Evolutionary conservation across 1,140 invertebrate species (phyloP).

Genomic region (Babylonia areolata): DNA sequence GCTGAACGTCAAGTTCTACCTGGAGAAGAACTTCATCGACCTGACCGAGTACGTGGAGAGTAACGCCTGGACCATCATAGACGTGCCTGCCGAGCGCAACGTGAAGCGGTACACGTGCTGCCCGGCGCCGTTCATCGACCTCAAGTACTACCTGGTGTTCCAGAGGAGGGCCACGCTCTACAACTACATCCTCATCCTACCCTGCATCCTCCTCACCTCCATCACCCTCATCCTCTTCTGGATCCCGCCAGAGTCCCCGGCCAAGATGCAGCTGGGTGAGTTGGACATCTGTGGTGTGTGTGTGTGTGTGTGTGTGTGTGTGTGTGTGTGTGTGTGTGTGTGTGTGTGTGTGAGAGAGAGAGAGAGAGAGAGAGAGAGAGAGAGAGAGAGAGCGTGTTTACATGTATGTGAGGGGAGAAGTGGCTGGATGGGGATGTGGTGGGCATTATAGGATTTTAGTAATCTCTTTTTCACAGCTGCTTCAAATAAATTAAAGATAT

Average conservation of each 20-base stretch:
- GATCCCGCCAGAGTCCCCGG: constrained; percentile 75
- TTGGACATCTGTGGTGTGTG: too few relatives aligned
- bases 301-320: background rate
- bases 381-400: too few relatives aligned
- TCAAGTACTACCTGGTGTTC: constrained; percentile 70
- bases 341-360: background rate
- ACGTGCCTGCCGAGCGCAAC: constrained; percentile 56
- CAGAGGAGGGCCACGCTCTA: constrained; percentile 71
- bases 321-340: background rate
- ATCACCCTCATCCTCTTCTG: constrained; percentile 75
- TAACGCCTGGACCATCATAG: constrained; percentile 73
- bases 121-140: constrained; percentile 66
- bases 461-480: too few relatives aligned
- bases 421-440: too few relatives aligned
- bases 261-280: constrained; percentile 75
- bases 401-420: too few relatives aligned
- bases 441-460: too few relatives aligned
- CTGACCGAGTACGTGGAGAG: constrained; percentile 72
- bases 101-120: constrained; percentile 67
- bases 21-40: constrained; percentile 55
- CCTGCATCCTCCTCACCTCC: constrained; percentile 73
- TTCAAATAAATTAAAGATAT: too few relatives aligned
- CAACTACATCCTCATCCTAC: constrained; percentile 74
- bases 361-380: too few relatives aligned
- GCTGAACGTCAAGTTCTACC: constrained; percentile 76